phyloP scores from a whole-genome alignment of 2,888 invertebrate genomes.

The Micoletzkya japonica region DNA sequence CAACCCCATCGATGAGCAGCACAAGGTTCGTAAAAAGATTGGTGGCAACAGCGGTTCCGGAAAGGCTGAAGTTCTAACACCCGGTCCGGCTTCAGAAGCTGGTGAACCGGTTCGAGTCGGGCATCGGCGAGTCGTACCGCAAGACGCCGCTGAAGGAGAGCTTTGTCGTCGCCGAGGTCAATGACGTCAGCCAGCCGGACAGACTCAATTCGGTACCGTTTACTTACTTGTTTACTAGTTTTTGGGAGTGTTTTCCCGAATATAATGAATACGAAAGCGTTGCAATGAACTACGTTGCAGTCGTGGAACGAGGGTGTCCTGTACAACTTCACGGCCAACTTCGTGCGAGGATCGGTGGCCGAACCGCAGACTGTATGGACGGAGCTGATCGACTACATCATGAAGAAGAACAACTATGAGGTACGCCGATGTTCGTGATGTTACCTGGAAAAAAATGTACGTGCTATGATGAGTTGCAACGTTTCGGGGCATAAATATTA shows the following conservation, averaged over 20 bases:
- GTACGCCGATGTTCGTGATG: too few relatives aligned
- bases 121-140: conserved; percentile 44
- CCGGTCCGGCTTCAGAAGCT: not conserved
- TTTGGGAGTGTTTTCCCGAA: too few relatives aligned
- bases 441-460: too few relatives aligned
- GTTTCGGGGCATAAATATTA: conserved; percentile 19
- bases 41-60: not conserved
- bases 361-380: conserved; percentile 46
- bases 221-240: too few relatives aligned
- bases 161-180: conserved; percentile 41
- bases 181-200: conserved; percentile 48
- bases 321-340: conserved; percentile 56
- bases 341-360: conserved; percentile 45
- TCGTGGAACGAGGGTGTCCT: conserved; percentile 53
- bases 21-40: conserved; percentile 33
- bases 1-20: conserved; percentile 40
- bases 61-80: not conserved
- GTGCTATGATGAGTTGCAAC: too few relatives aligned
- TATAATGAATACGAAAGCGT: not conserved
- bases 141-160: conserved; percentile 44
- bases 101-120: conserved; percentile 39
- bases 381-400: conserved; percentile 48
- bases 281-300: conserved; percentile 30
- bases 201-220: conserved; percentile 18
- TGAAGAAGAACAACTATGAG: conserved; percentile 46